phyloP scores from a whole-genome alignment of 2,113 vertebrate genomes.

The Loxodonta africana region DNA sequence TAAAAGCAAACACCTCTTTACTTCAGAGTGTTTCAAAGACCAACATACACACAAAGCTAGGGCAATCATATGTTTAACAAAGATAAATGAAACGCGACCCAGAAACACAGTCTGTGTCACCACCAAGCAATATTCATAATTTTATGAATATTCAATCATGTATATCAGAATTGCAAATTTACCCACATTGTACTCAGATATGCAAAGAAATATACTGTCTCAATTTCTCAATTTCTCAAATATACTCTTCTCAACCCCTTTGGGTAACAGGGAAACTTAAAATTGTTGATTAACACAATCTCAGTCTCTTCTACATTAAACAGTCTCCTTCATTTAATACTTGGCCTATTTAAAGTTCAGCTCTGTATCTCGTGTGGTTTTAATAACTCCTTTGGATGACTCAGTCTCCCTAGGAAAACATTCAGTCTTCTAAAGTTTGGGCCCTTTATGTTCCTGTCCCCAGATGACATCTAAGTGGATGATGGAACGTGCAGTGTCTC shows the following conservation, averaged over 20 bases:
- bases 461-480: neutral
- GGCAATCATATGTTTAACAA: neutral
- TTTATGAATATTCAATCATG: neutral
- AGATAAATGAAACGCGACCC: neutral
- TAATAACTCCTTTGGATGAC: neutral
- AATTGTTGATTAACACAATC: slow-evolving; percentile 6
- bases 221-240: slow-evolving; percentile 22
- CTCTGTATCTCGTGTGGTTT: neutral
- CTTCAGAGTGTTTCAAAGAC: slow-evolving; percentile 3
- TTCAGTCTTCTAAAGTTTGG: neutral
- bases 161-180: slow-evolving; percentile 14
- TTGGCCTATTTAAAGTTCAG: neutral
- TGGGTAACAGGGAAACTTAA: neutral
- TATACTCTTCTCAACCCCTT: neutral
- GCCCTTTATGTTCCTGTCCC: neutral
- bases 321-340: neutral
- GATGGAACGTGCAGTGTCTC: neutral
- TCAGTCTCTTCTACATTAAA: neutral
- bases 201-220: neutral
- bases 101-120: neutral
- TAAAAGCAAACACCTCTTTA: neutral
- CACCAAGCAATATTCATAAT: neutral
- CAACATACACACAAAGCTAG: neutral
- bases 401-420: neutral
- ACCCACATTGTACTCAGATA: neutral